Percentiles rank a stretch among this genome's conserved stretches.
phyloP scores from a whole-genome alignment of 2,113 vertebrate genomes.

The Ochotona curzoniae region DNA sequence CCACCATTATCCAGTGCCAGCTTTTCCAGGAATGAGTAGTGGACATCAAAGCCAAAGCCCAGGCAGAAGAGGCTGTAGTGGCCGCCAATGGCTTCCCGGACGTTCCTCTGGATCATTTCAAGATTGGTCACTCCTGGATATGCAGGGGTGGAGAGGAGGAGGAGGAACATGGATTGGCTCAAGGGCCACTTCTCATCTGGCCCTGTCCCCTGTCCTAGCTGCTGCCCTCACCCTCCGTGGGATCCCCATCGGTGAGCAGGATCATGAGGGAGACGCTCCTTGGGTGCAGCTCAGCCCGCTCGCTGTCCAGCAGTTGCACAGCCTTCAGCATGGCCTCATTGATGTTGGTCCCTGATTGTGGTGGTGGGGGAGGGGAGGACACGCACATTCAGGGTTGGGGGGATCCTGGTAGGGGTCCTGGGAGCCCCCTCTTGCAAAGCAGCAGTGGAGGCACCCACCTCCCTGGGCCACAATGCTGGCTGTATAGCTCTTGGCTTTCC shows the following conservation, averaged over 20 bases:
- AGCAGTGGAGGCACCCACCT: constrained; percentile 67
- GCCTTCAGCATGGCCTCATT: constrained; percentile 88
- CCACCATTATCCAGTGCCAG: constrained; percentile 92
- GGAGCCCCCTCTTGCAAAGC: neutral
- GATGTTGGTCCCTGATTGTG: constrained; percentile 90
- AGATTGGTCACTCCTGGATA: constrained; percentile 83
- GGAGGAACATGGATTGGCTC: neutral
- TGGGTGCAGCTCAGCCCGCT: constrained; percentile 70
- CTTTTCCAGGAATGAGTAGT: constrained; percentile 93
- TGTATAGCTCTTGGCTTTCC: constrained; percentile 66
- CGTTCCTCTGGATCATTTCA: constrained; percentile 86
- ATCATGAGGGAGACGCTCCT: constrained; percentile 91
- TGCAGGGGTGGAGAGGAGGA: neutral
- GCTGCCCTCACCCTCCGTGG: constrained; percentile 88
- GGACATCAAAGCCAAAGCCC: constrained; percentile 93
- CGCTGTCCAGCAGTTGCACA: constrained; percentile 81
- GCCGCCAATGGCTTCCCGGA: constrained; percentile 83
- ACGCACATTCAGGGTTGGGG: no score
- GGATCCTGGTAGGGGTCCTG: neutral
- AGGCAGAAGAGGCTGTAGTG: constrained; percentile 92
- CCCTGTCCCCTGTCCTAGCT: neutral
- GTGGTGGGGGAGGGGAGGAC: neutral
- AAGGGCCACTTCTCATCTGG: neutral
- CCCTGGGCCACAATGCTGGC: constrained; percentile 76
- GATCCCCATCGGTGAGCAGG: constrained; percentile 95